Evolutionary conservation across 2,113 vertebrate species (phyloP).

Genomic region (Onychorhynchus coronatus): DNA sequence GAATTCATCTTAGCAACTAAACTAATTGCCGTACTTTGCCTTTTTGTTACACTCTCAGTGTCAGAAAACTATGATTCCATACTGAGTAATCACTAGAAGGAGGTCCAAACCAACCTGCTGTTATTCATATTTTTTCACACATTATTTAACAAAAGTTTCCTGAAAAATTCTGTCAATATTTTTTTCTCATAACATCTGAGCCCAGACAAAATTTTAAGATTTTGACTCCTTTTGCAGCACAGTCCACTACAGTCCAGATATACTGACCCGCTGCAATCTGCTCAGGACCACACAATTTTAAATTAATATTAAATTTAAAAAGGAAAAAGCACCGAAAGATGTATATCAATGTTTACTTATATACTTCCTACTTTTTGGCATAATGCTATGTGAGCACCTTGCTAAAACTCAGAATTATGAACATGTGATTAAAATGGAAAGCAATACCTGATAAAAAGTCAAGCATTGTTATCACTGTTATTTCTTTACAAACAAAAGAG

Average conservation of each 20-base stretch:
- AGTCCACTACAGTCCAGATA: not conserved
- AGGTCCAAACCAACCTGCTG: not conserved
- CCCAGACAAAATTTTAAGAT: not conserved
- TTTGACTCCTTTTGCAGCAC: conserved; percentile 5
- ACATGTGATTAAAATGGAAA: conserved; percentile 12
- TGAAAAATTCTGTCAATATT: not conserved
- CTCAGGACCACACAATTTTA: not conserved
- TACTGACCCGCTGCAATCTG: not conserved
- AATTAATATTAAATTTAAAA: not conserved
- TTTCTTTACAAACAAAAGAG: not conserved
- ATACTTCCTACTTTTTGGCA: not conserved
- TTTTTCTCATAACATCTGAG: not conserved
- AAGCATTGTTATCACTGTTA: not conserved
- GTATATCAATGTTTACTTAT: not conserved
- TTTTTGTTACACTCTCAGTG: not conserved
- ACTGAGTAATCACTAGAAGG: not conserved
- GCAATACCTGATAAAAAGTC: not conserved
- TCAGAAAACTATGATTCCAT: not conserved
- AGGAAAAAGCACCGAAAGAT: not conserved
- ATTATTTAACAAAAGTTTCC: not conserved
- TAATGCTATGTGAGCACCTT: not conserved
- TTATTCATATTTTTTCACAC: not conserved
- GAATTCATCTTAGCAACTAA: not conserved
- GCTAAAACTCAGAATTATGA: not conserved
- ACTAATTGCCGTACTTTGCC: not conserved